A percentile compares a stretch with the other conserved stretches of the same genome.
phyloP scores from a whole-genome alignment of 2,888 invertebrate genomes.

The Brachypterus glaber region DNA sequence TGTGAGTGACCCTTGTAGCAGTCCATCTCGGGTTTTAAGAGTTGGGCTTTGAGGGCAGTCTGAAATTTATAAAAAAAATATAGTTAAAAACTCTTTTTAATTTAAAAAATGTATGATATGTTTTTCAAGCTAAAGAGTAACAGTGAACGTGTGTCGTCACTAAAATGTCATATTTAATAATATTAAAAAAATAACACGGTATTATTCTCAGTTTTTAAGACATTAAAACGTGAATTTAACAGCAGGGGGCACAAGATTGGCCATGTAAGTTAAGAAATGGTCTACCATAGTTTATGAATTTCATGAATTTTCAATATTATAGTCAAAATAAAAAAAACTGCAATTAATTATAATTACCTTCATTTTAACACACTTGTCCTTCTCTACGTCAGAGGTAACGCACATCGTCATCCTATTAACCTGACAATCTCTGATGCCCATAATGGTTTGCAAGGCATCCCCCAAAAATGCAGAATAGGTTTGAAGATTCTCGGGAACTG shows the following conservation, averaged over 20 bases:
- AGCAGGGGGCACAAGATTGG: too few species aligned
- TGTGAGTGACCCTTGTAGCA: constrained; percentile 79
- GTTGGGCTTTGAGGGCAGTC: constrained; percentile 79
- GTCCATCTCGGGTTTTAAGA: constrained; percentile 69
- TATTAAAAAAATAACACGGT: too few species aligned
- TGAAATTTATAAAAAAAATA: too few species aligned
- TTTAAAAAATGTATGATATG: too few species aligned
- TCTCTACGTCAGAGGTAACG: constrained; percentile 82
- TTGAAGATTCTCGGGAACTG: constrained; percentile 64
- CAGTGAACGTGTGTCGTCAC: neutral
- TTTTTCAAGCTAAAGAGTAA: neutral
- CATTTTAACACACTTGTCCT: constrained; percentile 88
- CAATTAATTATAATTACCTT: constrained; percentile 48
- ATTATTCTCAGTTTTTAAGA: too few species aligned
- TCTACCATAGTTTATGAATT: too few species aligned
- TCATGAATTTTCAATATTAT: too few species aligned
- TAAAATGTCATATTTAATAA: too few species aligned
- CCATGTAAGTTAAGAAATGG: too few species aligned
- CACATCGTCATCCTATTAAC: constrained; percentile 78
- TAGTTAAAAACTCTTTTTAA: constrained; percentile 4
- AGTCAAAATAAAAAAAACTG: neutral
- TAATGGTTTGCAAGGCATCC: constrained; percentile 56
- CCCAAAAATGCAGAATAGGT: constrained; percentile 66
- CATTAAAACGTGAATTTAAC: too few species aligned
- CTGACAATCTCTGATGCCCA: constrained; percentile 73